phyloP scores from a whole-genome alignment of 2,797 vertebrate genomes.

The Rhinoraja longicauda region DNA sequence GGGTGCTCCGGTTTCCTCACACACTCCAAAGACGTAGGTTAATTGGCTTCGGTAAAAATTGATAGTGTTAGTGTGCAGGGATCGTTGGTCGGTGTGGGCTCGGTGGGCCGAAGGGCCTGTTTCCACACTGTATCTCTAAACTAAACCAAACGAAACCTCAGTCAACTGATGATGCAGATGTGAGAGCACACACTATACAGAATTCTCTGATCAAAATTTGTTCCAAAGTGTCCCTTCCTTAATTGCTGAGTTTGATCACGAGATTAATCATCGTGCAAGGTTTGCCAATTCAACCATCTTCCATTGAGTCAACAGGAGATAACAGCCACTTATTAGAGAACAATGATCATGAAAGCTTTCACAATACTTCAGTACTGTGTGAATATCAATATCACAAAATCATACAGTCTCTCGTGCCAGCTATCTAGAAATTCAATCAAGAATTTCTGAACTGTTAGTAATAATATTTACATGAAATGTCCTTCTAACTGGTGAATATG shows the following conservation, averaged over 20 bases:
- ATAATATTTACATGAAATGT: background rate
- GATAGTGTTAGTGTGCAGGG: too few relatives aligned
- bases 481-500: constrained; percentile 7
- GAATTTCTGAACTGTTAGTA: background rate
- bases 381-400: constrained; percentile 13
- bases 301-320: background rate
- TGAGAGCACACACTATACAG: too few relatives aligned
- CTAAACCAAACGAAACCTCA: too few relatives aligned
- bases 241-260: background rate
- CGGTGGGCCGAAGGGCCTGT: too few relatives aligned
- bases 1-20: too few relatives aligned
- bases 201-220: background rate
- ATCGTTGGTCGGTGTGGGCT: too few relatives aligned
- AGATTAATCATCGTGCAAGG: background rate
- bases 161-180: background rate
- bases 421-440: constrained; percentile 11
- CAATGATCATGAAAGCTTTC: background rate
- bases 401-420: background rate
- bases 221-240: background rate
- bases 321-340: background rate
- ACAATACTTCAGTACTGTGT: background rate
- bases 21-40: too few relatives aligned
- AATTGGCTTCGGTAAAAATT: too few relatives aligned
- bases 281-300: background rate
- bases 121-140: too few relatives aligned